These are phyloP conservation scores for Dissostichus mawsoni DNA, from an alignment of 2,113 vertebrate genomes.

Conservation along the genomic window DNA sequence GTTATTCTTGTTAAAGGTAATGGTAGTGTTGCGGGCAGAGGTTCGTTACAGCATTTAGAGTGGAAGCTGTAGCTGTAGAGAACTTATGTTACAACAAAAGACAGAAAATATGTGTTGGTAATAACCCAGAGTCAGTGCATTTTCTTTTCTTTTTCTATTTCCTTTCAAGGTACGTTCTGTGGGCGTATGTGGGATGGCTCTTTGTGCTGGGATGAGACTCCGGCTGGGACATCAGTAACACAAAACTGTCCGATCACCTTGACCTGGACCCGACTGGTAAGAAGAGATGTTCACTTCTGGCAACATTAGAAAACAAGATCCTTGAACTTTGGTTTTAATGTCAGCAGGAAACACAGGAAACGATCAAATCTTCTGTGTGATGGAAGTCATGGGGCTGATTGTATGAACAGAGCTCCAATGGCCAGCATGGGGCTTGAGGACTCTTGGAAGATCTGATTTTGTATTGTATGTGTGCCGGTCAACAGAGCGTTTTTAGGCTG, in stretches of 20 bases:
- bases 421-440: not conserved
- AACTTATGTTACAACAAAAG: not conserved
- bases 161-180: constrained; percentile 86
- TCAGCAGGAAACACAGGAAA: constrained; percentile 3
- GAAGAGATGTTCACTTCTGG: constrained; percentile 10
- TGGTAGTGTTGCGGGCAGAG: not conserved
- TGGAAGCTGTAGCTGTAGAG: not conserved
- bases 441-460: not conserved
- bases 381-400: not conserved
- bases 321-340: constrained; percentile 12
- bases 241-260: constrained; percentile 90
- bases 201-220: constrained; percentile 94
- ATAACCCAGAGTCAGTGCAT: not conserved
- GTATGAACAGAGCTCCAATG: not conserved
- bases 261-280: constrained; percentile 88
- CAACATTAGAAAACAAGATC: not conserved
- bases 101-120: not conserved
- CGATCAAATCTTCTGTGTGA: not conserved
- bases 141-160: not conserved
- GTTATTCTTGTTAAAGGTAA: constrained; percentile 22
- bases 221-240: constrained; percentile 84
- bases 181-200: constrained; percentile 93
- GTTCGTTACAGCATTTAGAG: not conserved
- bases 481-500: not conserved
- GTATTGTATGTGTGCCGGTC: not conserved